Percentiles rank a stretch among this genome's conserved stretches.
Evolutionary conservation across 2,113 vertebrate genomes (phyloP).

Genomic region (Empidonax traillii): DNA sequence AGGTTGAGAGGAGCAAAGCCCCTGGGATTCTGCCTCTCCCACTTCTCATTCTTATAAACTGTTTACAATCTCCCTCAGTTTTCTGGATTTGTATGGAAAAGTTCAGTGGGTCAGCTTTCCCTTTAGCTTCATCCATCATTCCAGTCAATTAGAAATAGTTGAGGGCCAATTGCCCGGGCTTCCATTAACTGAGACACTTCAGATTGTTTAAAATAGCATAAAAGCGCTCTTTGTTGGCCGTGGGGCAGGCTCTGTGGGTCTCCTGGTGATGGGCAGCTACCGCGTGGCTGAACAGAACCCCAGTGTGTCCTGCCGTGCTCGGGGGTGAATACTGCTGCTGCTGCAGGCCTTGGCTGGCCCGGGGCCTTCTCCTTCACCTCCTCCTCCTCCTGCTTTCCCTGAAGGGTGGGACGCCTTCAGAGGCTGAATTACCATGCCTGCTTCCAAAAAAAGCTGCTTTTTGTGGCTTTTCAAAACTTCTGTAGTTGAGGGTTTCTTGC

Average conservation of each 20-base stretch:
- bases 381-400: slow-evolving; percentile 2
- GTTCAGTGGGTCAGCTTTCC: slow-evolving; percentile 65
- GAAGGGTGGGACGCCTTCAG: slow-evolving; percentile 66
- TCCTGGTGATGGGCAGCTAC: slow-evolving; percentile 59
- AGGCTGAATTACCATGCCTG: slow-evolving; percentile 11
- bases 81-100: slow-evolving; percentile 42
- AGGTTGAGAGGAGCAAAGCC: slow-evolving; percentile 33
- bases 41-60: slow-evolving; percentile 25
- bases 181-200: slow-evolving; percentile 64
- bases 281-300: slow-evolving; percentile 59
- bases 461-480: slow-evolving; percentile 34
- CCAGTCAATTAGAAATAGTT: slow-evolving; percentile 67
- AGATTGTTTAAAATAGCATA: slow-evolving; percentile 65
- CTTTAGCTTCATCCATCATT: slow-evolving; percentile 65
- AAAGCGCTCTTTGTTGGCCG: slow-evolving; percentile 59
- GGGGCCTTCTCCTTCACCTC: slow-evolving; percentile 63
- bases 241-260: background rate
- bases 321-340: background rate
- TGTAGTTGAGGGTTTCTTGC: background rate
- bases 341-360: background rate
- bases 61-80: slow-evolving; percentile 50
- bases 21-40: slow-evolving; percentile 22
- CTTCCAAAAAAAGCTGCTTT: background rate
- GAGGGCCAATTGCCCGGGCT: slow-evolving; percentile 54
- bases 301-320: background rate